These are phyloP conservation scores for Pyrochroa serraticornis DNA, from an alignment of 2,888 invertebrate species.

Conservation along the genomic window DNA sequence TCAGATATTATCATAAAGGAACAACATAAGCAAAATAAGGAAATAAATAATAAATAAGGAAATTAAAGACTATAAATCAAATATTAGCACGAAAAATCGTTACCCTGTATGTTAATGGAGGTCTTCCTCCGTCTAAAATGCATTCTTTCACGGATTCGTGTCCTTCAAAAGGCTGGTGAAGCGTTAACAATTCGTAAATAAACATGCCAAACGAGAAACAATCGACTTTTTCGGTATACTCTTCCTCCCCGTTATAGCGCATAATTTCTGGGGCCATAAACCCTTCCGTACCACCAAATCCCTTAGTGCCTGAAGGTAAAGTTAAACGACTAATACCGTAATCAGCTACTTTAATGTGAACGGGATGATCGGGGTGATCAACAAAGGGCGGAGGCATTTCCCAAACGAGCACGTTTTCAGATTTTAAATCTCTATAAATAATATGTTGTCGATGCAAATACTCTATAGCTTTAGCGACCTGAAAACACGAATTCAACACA, in stretches of 20 bases:
- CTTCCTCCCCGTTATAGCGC: conserved; percentile 97
- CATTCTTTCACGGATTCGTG: conserved; percentile 97
- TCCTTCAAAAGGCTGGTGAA: conserved; percentile 94
- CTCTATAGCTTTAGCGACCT: conserved; percentile 92
- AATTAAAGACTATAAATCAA: no score
- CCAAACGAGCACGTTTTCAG: conserved; percentile 99
- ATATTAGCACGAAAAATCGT: no score
- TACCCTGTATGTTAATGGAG: conserved; percentile 83
- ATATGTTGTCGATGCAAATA: conserved; percentile 93
- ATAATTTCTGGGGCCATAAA: conserved; percentile 99
- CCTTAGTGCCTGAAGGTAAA: conserved; percentile 90
- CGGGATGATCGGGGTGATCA: conserved; percentile 69
- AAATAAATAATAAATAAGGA: no score
- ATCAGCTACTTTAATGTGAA: conserved; percentile 94
- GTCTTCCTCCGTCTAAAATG: conserved; percentile 92
- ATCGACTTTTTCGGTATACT: conserved; percentile 98
- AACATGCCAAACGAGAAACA: conserved; percentile 99
- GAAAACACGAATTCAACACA: conserved; percentile 58
- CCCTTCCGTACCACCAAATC: conserved; percentile 98
- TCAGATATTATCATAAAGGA: no score
- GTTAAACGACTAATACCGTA: conserved; percentile 92
- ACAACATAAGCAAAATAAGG: no score
- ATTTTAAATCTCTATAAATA: conserved; percentile 92
- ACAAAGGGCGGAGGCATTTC: conserved; percentile 83
- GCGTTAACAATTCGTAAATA: conserved; percentile 90